Percentiles rank a stretch among this genome's conserved stretches.
phyloP scores from a whole-genome alignment of 2,113 vertebrate genomes.

The Corvus cornix region DNA sequence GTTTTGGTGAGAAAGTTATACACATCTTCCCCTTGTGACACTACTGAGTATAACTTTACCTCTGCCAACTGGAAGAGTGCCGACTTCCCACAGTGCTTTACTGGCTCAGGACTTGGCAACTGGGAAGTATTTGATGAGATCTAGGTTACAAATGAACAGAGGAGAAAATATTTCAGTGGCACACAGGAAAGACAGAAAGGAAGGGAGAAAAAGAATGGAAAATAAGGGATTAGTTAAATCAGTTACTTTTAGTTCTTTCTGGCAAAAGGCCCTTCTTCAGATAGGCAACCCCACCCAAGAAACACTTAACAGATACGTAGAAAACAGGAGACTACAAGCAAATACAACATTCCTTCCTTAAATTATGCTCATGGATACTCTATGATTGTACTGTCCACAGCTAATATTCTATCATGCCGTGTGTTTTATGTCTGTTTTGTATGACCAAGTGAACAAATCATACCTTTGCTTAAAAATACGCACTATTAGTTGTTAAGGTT shows the following conservation, averaged over 20 bases:
- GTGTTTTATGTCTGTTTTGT: background rate
- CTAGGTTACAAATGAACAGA: conserved; percentile 68
- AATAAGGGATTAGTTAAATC: background rate
- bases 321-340: background rate
- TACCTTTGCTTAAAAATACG: background rate
- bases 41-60: conserved; percentile 66
- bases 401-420: background rate
- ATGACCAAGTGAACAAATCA: background rate
- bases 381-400: background rate
- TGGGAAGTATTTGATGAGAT: conserved; percentile 80
- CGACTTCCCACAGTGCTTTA: conserved; percentile 82
- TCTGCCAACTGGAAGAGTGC: conserved; percentile 85
- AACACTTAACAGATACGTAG: background rate
- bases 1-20: background rate
- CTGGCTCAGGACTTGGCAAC: conserved; percentile 75
- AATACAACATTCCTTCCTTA: background rate
- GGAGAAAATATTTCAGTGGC: conserved; percentile 17
- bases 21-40: background rate
- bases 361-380: background rate
- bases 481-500: background rate
- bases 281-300: background rate
- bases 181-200: background rate
- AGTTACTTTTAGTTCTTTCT: background rate
- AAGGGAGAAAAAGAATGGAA: background rate
- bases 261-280: background rate